phyloP scores from a whole-genome alignment of 2,113 vertebrate genomes.

The Cairina moschata region DNA sequence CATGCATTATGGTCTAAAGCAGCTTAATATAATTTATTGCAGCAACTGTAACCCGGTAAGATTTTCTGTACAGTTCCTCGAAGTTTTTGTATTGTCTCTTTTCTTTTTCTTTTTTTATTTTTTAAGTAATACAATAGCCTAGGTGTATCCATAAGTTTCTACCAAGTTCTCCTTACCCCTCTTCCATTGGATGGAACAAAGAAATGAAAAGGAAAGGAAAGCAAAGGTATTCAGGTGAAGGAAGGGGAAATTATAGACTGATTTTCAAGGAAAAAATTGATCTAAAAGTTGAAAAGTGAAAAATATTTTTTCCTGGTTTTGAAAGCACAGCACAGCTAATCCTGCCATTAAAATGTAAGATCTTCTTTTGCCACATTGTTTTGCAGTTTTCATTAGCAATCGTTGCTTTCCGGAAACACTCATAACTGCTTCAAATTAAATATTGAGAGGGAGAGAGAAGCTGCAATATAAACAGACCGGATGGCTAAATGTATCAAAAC shows the following conservation, averaged over 20 bases:
- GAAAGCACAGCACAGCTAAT: background rate
- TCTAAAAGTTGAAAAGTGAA: background rate
- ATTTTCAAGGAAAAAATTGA: background rate
- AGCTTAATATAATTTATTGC: background rate
- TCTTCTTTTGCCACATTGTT: background rate
- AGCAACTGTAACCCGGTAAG: background rate
- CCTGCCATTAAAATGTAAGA: background rate
- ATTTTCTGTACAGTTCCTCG: background rate
- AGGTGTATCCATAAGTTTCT: background rate
- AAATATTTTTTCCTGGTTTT: background rate
- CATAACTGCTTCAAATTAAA: background rate
- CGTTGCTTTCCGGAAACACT: background rate
- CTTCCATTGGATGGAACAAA: background rate
- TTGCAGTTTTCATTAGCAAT: background rate
- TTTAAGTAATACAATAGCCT: background rate
- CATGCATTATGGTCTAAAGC: background rate
- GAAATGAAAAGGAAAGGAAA: background rate
- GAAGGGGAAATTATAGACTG: background rate
- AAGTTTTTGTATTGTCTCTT: background rate
- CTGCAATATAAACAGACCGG: background rate
- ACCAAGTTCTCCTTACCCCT: background rate
- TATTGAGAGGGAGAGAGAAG: background rate
- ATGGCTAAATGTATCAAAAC: background rate
- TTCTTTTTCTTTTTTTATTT: background rate
- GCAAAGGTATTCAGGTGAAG: background rate